Base-by-base conservation (phyloP, 2,888 invertebrate species). In the Chrysodeixis includens region DNA sequence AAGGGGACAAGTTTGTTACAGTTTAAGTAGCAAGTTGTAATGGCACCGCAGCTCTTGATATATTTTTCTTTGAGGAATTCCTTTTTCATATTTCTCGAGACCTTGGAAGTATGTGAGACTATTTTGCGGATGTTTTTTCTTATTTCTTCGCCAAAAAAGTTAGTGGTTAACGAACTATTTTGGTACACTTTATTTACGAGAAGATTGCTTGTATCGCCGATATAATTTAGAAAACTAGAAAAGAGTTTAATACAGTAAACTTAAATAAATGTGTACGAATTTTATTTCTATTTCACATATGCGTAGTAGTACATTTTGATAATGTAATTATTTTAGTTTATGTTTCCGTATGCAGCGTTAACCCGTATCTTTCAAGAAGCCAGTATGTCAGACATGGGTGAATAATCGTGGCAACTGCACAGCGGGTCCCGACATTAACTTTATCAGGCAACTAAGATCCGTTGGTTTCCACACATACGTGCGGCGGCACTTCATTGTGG, bases 11-110 rank as follows among this genome's bases (percentile, higher is more conserved):
- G 72, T 82, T 81, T 55, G 76, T 62, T 51, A 59, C 68, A 69
- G 69, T 71, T 73, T 75, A 71, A 77, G 79, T 75, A 69, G 61
- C 69, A 78, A 82, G 81, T 81, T 79, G 69, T 78, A 51, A 57
- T 49, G 63, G 67, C 26, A 66, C 53, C 54, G 53, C 55, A 40
- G 71, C 71, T 62, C 58, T 64, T 62, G 65, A 69, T 78, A 62
- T 69, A 73, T 68, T 69, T 76, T 81, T 76, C 56, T 75, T 70
- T 69, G 51, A 63, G 62, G 62, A 66, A 57, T 61, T 67, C 44
- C 53, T 66, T 70, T 62, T 71, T 76, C 65, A 71, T 74, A 70
- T 76, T 81, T 81, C 58, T 55, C 14, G 56, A 53, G 67, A 62
- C 59, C 62, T 76, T 66, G 55, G 64, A 62, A 59, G 49, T 64